Conservation (phyloP, 2,113 vertebrate genomes). For the Engraulis encrasicolus region DNA sequence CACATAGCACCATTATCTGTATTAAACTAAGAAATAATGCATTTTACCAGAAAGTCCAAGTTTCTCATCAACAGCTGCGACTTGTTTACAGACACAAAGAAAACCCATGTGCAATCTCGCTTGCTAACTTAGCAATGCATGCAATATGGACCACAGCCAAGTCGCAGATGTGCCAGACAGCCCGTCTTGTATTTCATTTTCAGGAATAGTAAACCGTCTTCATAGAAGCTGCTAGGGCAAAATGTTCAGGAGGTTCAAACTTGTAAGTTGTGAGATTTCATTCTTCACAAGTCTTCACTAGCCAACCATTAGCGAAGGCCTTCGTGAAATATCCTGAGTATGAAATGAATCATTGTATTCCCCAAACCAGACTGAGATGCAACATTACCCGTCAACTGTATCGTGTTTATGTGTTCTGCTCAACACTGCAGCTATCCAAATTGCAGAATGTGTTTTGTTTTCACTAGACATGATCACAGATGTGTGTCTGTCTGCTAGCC, state of each 20-base stretch:
- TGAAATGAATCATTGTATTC: not conserved
- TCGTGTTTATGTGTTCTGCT: not conserved
- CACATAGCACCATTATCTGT: too few relatives aligned
- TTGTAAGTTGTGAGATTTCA: not conserved
- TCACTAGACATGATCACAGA: not conserved
- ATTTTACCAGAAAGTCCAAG: not conserved
- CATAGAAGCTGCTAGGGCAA: too few relatives aligned
- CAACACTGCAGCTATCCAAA: not conserved
- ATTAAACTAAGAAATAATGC: not conserved
- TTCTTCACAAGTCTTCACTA: not conserved
- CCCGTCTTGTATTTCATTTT: not conserved
- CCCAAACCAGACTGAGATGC: not conserved
- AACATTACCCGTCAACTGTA: not conserved
- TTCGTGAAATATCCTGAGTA: not conserved
- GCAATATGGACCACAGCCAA: not conserved
- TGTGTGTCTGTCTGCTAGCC: not conserved
- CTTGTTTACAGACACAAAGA: slow-evolving; percentile 6
- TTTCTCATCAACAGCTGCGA: not conserved
- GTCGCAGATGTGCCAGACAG: not conserved
- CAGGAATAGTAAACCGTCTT: too few relatives aligned
- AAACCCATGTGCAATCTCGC: not conserved
- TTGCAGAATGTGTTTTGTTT: not conserved
- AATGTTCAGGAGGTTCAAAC: not conserved
- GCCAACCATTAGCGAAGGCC: not conserved
- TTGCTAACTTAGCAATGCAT: not conserved